Base-by-base conservation (phyloP, 2,888 invertebrate species). In the Protonemura montana region DNA sequence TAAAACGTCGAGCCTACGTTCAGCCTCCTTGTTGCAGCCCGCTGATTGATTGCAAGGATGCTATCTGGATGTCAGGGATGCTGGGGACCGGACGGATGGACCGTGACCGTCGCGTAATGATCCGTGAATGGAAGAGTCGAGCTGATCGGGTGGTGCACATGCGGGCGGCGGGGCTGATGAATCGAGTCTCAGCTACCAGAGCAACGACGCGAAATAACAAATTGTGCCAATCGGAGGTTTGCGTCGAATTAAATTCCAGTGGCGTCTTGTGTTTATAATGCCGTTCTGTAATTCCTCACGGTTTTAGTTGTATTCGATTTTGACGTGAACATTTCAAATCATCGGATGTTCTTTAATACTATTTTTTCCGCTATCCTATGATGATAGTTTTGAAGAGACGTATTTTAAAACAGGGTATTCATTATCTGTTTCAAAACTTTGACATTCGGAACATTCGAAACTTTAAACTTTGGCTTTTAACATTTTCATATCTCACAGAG, bases 91-190 rank as follows among this genome's bases (percentile, higher is more conserved):
- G 78, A 28, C 21, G 78, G 78, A 78, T 78, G 78, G 28, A 27
- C 78, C 78, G 78, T 78, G 78, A 78, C 78, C 78, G 26, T 78
- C 26, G 27, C 78, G 78, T 78, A 78, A 78, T 78, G 78, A 78
- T 27, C 78, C 78, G 28, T 78, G 78, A 78, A 27, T 28, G 78
- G 78, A n/a, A n/a, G n/a, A 27, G 26, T 78, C 27, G 78, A 27
- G 26, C 78, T n/a, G 78, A 27, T 78, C 27, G 25, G 78, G 13
- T 78, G 25, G 7, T 27, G 78, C 10, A 21, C 28, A 78, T 26
- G 28, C 78, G 27, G 78, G 25, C 13, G 2, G 26, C 3, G 28
- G 2, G 10, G 28, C 26, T 78, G 27, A 78, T 26, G 28, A 26
- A 78, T 78, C 28, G 78, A n/a, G 26, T 78, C 13, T 10, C 13